Percentiles rank a stretch among this genome's conserved stretches.
phyloP scores from a whole-genome alignment of 1,140 invertebrate species.

The Procambarus virginalis region DNA sequence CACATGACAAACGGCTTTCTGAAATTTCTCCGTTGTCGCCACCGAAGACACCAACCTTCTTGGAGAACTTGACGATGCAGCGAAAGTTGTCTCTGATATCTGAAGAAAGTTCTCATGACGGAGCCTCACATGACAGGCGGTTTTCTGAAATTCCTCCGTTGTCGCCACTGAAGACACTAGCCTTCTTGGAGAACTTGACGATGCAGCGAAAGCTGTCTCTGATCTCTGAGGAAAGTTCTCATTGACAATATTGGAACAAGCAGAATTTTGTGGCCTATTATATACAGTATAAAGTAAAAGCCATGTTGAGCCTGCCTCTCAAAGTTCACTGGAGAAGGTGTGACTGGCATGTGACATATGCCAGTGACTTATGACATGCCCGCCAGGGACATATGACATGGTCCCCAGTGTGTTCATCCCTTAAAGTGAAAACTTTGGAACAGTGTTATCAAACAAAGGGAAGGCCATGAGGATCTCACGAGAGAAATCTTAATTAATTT shows the following conservation, averaged over 20 bases:
- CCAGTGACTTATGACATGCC: too few relatives aligned
- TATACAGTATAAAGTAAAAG: too few relatives aligned
- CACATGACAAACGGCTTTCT: not conserved
- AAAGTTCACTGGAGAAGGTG: too few relatives aligned
- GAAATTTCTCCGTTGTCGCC: not conserved
- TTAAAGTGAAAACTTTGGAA: too few relatives aligned
- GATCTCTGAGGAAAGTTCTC: not conserved
- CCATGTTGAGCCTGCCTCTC: too few relatives aligned
- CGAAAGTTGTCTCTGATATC: not conserved
- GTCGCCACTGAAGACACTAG: not conserved
- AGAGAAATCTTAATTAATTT: too few relatives aligned
- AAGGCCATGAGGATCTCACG: too few relatives aligned
- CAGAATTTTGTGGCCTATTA: too few relatives aligned
- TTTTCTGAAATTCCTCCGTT: not conserved
- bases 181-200: not conserved
- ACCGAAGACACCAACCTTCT: not conserved
- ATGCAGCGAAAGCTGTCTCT: not conserved
- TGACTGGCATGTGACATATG: too few relatives aligned
- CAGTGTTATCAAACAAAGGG: too few relatives aligned
- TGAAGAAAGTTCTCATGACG: not conserved
- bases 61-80: not conserved
- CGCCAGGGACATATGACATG: too few relatives aligned
- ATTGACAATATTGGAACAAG: not conserved
- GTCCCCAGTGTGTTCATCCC: too few relatives aligned
- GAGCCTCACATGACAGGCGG: not conserved